Evolutionary conservation across 2,797 vertebrate species (phyloP), one percentile per base, ranked within the genome.

Genomic region (Staurois parvus): DNA sequence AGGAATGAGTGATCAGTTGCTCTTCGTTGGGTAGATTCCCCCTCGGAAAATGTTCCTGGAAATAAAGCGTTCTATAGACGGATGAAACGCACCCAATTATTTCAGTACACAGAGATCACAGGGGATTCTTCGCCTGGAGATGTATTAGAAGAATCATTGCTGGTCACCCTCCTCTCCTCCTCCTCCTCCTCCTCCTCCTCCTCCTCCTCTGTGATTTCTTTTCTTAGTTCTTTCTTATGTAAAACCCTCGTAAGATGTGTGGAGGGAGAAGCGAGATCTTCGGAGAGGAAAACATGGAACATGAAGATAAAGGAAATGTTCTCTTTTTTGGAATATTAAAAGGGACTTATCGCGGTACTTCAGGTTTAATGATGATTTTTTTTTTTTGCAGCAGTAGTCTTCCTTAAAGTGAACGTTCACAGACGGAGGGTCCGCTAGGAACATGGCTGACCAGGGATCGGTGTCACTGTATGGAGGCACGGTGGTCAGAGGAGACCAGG

Each of bases 71-170:
- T 37, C 17, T 74, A 28, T 80, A 52, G 42, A 9, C 4, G 17
- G 75, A 59, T 69, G 34, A 85, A 79, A 85, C 28, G 73, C 79
- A 73, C 1, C 40, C 72, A 81, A 85, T 81, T 85, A 72, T 79
- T 75, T 80, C 68, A 72, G 62, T 76, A 81, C 75, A 81, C 78
- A 76, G 62, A 85, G 72, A 75, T 74, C 77, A 80, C 78, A 17
- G 72, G 56, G 72, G 77, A 80, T 80, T 80, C 56, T 30, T 21
- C 19, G 77, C 30, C 79, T 40, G 7, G 28, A 37, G 72, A 80
- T 73, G 48, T 68, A 59, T 76, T 81, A 75, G 66, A 68, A 62
- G 52, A 77, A 79, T 73, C 45, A 66, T 56, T 11, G 62, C 56
- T 26, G 67, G 24, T 34, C 26, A 10, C 37, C 11, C 37, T 26